Evolutionary conservation across 2,113 vertebrate genomes (phyloP).

Genomic region (Gopherus flavomarginatus): DNA sequence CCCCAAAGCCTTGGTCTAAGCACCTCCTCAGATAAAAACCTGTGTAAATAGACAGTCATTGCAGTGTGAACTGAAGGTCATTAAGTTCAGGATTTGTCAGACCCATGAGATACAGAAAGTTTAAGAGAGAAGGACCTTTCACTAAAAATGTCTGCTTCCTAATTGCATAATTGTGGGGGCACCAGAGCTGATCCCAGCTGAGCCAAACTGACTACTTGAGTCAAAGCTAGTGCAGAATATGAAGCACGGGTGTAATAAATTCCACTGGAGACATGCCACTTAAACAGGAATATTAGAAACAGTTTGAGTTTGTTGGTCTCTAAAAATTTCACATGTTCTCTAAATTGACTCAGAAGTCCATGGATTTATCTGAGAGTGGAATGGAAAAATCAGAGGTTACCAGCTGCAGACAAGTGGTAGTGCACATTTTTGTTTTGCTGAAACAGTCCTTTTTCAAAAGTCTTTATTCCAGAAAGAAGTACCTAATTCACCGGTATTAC

Average conservation of each 20-base stretch:
- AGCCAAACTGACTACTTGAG: background rate
- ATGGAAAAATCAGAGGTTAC: background rate
- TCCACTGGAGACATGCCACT: no score
- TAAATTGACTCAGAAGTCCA: background rate
- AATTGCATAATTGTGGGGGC: no score
- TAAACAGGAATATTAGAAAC: background rate
- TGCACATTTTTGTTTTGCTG: background rate
- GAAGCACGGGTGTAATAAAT: no score
- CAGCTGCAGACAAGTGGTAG: background rate
- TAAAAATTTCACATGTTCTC: background rate
- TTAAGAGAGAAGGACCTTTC: background rate
- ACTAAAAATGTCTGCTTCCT: background rate
- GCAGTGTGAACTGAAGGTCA: background rate
- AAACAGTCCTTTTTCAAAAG: background rate
- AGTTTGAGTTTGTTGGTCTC: background rate
- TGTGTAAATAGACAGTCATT: fast-evolving
- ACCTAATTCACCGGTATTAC: background rate
- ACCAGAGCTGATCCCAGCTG: background rate
- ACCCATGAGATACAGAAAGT: background rate
- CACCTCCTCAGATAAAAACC: fast-evolving
- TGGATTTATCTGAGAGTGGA: background rate
- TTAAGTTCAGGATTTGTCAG: background rate
- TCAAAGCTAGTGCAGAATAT: background rate
- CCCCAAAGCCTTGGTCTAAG: fast-evolving
- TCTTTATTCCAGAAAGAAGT: background rate